phyloP scores from a whole-genome alignment of 2,113 vertebrate genomes.

The Bubo scandiacus region DNA sequence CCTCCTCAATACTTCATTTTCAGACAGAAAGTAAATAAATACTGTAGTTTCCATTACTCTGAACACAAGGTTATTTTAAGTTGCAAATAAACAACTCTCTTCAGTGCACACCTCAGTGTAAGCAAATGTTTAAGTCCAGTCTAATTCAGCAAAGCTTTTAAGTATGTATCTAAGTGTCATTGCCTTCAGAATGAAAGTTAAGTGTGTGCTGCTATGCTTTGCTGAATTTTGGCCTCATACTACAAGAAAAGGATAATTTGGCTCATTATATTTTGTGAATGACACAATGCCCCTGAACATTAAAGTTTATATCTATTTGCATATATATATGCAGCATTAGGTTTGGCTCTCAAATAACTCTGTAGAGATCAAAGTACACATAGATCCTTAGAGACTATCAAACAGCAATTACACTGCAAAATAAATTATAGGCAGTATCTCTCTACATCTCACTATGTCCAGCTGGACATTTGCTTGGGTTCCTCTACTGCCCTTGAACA shows the following conservation, averaged over 20 bases:
- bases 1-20: not conserved
- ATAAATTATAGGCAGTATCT: conserved; percentile 23
- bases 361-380: conserved; percentile 55
- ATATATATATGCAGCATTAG: conserved; percentile 49
- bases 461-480: conserved; percentile 21
- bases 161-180: not conserved
- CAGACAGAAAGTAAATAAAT: not conserved
- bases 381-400: conserved; percentile 31
- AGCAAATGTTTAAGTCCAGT: not conserved
- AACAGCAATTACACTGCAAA: conserved; percentile 46
- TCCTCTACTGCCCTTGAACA: conserved; percentile 43
- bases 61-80: not conserved
- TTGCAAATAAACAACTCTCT: not conserved
- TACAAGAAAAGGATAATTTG: conserved; percentile 48
- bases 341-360: conserved; percentile 23
- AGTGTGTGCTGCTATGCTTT: conserved; percentile 36
- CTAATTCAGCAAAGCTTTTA: conserved; percentile 35
- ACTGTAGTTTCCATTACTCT: not conserved
- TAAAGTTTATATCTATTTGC: conserved; percentile 58
- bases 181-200: conserved; percentile 38
- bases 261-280: conserved; percentile 59
- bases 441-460: not conserved
- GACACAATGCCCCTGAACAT: conserved; percentile 56
- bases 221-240: conserved; percentile 39
- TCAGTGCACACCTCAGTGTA: not conserved